Evolutionary conservation across 2,797 vertebrate species (phyloP).

Genomic region (Merluccius polli): DNA sequence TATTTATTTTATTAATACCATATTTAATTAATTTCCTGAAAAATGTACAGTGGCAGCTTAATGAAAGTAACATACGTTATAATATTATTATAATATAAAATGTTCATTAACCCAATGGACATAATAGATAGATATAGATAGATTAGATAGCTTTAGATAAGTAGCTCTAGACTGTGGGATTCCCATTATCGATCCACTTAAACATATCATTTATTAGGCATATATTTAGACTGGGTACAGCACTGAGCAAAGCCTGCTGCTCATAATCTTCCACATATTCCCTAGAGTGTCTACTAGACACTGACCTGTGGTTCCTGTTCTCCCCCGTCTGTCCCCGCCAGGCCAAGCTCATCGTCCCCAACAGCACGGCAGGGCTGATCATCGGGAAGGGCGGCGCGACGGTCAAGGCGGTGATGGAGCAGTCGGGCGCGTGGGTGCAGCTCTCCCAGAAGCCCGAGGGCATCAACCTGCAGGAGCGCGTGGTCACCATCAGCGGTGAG

Average conservation of each 20-base stretch:
- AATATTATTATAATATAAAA: neutral
- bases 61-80: too few relatives aligned
- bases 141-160: neutral
- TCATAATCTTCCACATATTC: neutral
- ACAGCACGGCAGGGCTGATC: conserved; percentile 82
- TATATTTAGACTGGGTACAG: neutral
- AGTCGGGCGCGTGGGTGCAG: conserved; percentile 83
- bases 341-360: conserved; percentile 83
- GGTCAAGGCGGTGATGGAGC: conserved; percentile 82
- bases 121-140: neutral
- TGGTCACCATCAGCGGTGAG: conserved; percentile 82
- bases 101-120: neutral
- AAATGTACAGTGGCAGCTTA: neutral
- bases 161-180: too few relatives aligned
- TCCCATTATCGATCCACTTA: too few relatives aligned
- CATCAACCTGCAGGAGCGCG: conserved; percentile 81
- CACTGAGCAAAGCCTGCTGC: neutral
- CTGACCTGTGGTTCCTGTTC: conserved; percentile 6
- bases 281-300: neutral
- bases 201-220: neutral
- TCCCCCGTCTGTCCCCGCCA: conserved; percentile 26
- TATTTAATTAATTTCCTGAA: neutral
- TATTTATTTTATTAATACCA: too few relatives aligned
- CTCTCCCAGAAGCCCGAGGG: conserved; percentile 83
- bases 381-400: conserved; percentile 82